Evolutionary conservation across 1,140 invertebrate species (phyloP).

Genomic region (Heliconius congener): DNA sequence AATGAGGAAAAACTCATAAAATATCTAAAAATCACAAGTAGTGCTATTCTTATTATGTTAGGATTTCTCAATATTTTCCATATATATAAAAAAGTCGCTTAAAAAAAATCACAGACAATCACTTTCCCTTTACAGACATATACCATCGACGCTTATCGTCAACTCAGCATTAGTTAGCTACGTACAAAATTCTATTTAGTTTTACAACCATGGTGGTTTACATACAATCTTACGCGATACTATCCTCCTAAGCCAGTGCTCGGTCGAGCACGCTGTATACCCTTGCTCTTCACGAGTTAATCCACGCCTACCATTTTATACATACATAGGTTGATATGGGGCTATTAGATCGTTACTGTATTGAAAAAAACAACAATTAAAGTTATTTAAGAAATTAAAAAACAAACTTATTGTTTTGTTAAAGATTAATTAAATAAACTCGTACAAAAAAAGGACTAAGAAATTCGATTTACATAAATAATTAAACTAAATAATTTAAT

Average conservation of each 20-base stretch:
- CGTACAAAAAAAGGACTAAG: not conserved
- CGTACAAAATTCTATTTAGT: slow-evolving; percentile 82
- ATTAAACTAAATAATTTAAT: not conserved
- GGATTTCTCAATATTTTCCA: slow-evolving; percentile 73
- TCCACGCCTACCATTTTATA: slow-evolving; percentile 5
- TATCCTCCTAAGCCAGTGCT: slow-evolving; percentile 50
- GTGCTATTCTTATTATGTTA: slow-evolving; percentile 82
- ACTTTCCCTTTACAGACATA: slow-evolving; percentile 81
- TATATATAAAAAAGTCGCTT: slow-evolving; percentile 82
- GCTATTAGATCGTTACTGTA: not conserved
- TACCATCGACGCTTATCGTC: slow-evolving; percentile 75
- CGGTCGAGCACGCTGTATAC: slow-evolving; percentile 48
- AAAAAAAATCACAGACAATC: slow-evolving; percentile 83
- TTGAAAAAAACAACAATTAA: not conserved
- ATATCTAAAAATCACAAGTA: slow-evolving; percentile 82
- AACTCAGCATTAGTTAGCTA: slow-evolving; percentile 79
- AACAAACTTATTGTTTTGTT: not conserved
- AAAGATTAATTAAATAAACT: not conserved
- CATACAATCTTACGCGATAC: slow-evolving; percentile 59
- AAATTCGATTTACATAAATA: not conserved
- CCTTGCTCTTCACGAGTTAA: slow-evolving; percentile 45
- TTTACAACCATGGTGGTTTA: slow-evolving; percentile 82
- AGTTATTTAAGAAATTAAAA: not conserved
- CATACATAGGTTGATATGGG: slow-evolving; percentile 13
- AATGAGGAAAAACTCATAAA: slow-evolving; percentile 73